Base-by-base conservation (phyloP, 1,140 invertebrate species). In the Myzus persicae region DNA sequence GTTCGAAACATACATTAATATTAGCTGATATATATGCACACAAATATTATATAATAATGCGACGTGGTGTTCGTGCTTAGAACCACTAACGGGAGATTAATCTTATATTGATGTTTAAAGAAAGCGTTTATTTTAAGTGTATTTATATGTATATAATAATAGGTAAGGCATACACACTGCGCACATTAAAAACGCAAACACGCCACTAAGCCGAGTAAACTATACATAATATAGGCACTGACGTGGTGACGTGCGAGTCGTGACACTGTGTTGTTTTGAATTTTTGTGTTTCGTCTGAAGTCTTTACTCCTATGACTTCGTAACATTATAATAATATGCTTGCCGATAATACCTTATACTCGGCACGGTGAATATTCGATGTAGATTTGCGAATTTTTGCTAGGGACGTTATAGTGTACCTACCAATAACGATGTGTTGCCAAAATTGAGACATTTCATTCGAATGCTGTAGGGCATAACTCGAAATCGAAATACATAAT, bases 1-100 rank as follows among this genome's bases (percentile, higher is more conserved):
- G 36, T n/a, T 36, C 36, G 44, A 88, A 88, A 88, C n/a, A 48
- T 88, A n/a, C 1, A 84, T 24, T 36, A 48, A n/a, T 44, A n/a
- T 84, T n/a, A n/a, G 59, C 4, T 5, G 48, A 18, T 67, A 31
- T 54, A 59, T n/a, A 67, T n/a, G n/a, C n/a, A n/a, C n/a, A n/a
- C 31, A 85, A 42, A 40, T 42, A 85, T 40, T 40, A 40, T 40
- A 85, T 85, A 42, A 85, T 84, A 46, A 36, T 36, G n/a, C n/a
- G 6, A 20, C 26, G 31, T 36, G 14, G 31, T 36, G 31, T 88
- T 88, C 85, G 31, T 88, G 85, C 22, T 36, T 22, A 48, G 85
- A 88, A 48, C 85, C 18, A 88, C 44, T 88, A 88, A 36, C 44
- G 20, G 42, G 85, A 48, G 42, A 88, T 88, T 88, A 88, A 88